phyloP scores from a whole-genome alignment of 1,140 invertebrate species.

The Anastrepha ludens region DNA sequence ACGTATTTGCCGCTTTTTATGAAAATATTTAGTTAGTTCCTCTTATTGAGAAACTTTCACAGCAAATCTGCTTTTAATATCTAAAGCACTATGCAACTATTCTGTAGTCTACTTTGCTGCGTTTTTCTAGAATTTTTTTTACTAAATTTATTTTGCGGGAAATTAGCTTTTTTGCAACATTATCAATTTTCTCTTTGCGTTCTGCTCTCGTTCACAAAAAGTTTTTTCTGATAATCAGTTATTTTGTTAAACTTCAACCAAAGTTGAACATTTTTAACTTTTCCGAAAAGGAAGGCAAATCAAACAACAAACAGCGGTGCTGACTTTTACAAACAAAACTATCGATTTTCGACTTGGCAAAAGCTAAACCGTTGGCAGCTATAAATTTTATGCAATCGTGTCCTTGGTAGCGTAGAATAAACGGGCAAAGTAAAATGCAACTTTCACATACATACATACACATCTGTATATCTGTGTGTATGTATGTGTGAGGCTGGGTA shows the following conservation, averaged over 20 bases:
- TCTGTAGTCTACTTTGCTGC: neutral
- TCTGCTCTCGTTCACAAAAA: neutral
- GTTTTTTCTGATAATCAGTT: neutral
- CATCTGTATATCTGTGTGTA: neutral
- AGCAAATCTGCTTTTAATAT: slow-evolving; percentile 17
- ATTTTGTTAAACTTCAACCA: neutral
- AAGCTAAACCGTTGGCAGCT: neutral
- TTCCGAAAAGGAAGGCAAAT: neutral
- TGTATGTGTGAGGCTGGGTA: neutral
- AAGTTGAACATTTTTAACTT: neutral
- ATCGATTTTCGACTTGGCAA: slow-evolving; percentile 50
- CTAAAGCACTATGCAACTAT: neutral
- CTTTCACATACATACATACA: neutral
- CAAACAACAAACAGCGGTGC: neutral
- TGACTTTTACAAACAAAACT: slow-evolving; percentile 15
- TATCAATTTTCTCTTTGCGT: slow-evolving; percentile 3
- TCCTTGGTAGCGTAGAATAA: slow-evolving; percentile 28
- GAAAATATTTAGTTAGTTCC: neutral
- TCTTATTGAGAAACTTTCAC: neutral
- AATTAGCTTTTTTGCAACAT: slow-evolving; percentile 11
- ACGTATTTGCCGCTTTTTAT: neutral
- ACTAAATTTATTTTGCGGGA: neutral
- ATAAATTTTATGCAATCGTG: slow-evolving; percentile 31
- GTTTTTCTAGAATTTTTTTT: neutral
- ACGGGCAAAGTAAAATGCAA: neutral